Evolutionary conservation across 2,888 invertebrate species (phyloP).

Genomic region (Ornithoptera alexandrae): DNA sequence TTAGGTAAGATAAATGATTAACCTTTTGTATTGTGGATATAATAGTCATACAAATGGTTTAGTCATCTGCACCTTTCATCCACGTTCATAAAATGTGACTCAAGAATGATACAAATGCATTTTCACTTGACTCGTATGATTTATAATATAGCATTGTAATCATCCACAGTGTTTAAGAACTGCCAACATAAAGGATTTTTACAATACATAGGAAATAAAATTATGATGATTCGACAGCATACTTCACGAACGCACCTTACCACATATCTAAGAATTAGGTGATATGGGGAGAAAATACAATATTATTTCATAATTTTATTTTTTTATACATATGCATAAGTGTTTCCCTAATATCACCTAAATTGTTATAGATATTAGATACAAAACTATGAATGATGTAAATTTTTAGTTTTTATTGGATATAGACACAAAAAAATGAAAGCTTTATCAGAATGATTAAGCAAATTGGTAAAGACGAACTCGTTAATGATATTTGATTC

Average conservation of each 20-base stretch:
- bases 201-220: constrained; percentile 20
- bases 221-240: constrained; percentile 25
- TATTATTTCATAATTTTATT: neutral
- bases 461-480: too few species aligned
- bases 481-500: too few species aligned
- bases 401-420: too few species aligned
- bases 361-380: too few species aligned
- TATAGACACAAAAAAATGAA: too few species aligned
- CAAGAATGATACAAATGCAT: constrained; percentile 14
- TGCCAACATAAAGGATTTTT: constrained; percentile 26
- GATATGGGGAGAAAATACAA: constrained; percentile 2
- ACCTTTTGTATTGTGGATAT: neutral
- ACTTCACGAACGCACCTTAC: constrained; percentile 22
- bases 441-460: too few species aligned
- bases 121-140: constrained; percentile 5
- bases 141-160: constrained; percentile 8
- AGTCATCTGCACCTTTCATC: constrained; percentile 3
- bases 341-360: neutral
- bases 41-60: neutral
- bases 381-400: too few species aligned
- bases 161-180: constrained; percentile 4
- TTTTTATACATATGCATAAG: neutral
- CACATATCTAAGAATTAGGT: constrained; percentile 17
- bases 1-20: too few species aligned
- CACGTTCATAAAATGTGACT: constrained; percentile 9